Percentiles rank a stretch among this genome's conserved stretches.
These are phyloP conservation scores for Leucoraja ocellata DNA, from an alignment of 2,797 vertebrate species.

Conservation along the genomic window DNA sequence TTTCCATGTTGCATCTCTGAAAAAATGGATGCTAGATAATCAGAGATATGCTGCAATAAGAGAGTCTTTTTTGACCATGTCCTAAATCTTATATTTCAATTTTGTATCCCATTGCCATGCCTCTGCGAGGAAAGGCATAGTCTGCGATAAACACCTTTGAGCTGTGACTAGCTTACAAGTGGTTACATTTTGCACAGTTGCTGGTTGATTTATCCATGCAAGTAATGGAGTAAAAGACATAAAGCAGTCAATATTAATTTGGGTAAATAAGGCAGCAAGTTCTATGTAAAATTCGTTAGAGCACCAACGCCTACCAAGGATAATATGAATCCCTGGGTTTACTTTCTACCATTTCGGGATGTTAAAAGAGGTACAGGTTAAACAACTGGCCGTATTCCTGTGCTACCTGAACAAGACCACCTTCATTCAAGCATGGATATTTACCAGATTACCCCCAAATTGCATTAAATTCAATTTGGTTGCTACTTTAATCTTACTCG, in stretches of 20 bases:
- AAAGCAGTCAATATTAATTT: background rate
- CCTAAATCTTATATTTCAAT: background rate
- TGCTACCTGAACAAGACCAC: background rate
- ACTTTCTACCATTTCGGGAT: background rate
- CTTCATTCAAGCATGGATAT: background rate
- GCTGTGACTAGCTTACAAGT: background rate
- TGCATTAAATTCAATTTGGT: background rate
- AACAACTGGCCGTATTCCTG: too few species aligned
- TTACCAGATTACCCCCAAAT: background rate
- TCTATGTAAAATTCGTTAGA: background rate
- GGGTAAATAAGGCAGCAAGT: background rate
- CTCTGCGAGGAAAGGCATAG: background rate
- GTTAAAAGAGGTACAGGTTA: background rate
- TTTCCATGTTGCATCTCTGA: too few species aligned
- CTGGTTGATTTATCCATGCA: background rate
- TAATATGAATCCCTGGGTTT: background rate
- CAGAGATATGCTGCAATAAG: background rate
- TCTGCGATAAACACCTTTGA: background rate
- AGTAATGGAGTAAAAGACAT: background rate
- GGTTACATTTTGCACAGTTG: background rate
- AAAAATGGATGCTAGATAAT: too few species aligned
- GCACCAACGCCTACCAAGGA: background rate
- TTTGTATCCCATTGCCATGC: background rate
- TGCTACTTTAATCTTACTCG: background rate
- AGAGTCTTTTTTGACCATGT: background rate